Evolutionary conservation across 2,113 vertebrate genomes (phyloP).

Genomic region (Xerus inauris): DNA sequence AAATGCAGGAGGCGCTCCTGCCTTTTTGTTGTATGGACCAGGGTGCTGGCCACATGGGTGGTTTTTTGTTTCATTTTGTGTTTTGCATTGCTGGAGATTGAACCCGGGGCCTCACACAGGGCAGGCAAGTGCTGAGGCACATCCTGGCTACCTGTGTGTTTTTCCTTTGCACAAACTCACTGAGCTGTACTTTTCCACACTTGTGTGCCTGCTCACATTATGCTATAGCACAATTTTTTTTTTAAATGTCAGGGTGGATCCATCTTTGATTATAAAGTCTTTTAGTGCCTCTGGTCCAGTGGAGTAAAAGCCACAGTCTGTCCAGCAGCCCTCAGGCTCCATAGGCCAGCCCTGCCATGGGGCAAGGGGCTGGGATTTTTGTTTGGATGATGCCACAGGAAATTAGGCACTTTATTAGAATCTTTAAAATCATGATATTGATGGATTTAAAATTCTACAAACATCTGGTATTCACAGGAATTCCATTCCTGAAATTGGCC

Average conservation of each 20-base stretch:
- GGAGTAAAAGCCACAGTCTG: too few relatives aligned
- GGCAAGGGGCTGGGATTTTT: neutral
- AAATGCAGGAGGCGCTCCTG: fast-evolving
- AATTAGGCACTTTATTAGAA: neutral
- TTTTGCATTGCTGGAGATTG: neutral
- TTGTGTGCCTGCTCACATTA: neutral
- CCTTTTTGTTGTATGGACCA: neutral
- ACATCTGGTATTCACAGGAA: neutral
- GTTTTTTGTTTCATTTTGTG: neutral
- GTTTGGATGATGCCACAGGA: neutral
- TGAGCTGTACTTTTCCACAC: neutral
- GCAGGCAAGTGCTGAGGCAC: too few relatives aligned
- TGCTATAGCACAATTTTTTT: neutral
- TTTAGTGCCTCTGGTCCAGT: neutral
- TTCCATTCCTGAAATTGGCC: neutral
- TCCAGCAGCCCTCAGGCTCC: neutral
- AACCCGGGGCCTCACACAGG: too few relatives aligned
- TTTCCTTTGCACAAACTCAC: neutral
- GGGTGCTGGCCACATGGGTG: neutral
- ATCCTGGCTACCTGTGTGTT: too few relatives aligned
- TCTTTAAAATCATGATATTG: neutral
- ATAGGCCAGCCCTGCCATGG: fast-evolving
- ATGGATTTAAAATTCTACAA: neutral
- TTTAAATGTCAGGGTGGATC: neutral
- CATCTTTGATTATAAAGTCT: neutral